Percentiles rank a stretch among this genome's conserved stretches.
Evolutionary conservation across 1,140 invertebrate species (phyloP).

Genomic region (Cydia amplana): DNA sequence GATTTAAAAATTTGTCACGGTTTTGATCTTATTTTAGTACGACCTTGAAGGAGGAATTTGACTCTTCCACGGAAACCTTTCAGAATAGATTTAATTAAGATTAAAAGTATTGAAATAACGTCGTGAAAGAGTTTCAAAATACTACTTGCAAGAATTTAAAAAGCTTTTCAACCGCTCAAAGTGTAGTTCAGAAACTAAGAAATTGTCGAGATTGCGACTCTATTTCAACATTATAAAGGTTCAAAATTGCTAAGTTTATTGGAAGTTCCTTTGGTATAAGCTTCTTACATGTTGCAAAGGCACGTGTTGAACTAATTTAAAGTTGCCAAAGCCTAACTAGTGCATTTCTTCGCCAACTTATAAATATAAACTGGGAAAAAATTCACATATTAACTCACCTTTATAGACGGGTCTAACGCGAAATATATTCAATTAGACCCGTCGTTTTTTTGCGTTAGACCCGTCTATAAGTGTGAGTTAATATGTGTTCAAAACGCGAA

Average conservation of each 20-base stretch:
- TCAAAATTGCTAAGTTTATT: not conserved
- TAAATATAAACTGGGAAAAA: not conserved
- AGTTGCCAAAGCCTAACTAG: constrained; percentile 3
- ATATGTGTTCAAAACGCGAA: too few relatives aligned
- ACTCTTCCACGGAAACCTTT: too few relatives aligned
- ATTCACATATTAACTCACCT: not conserved
- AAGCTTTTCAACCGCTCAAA: not conserved
- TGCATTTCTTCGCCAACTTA: not conserved
- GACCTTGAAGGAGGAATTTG: too few relatives aligned
- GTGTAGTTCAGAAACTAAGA: not conserved
- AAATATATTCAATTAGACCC: too few relatives aligned
- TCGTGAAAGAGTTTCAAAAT: not conserved
- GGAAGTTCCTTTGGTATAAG: not conserved
- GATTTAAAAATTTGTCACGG: too few relatives aligned
- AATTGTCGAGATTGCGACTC: not conserved
- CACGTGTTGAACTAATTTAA: constrained; percentile 1
- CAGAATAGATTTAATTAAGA: too few relatives aligned
- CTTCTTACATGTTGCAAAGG: not conserved
- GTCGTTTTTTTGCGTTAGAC: too few relatives aligned
- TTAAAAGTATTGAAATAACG: not conserved
- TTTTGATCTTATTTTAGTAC: too few relatives aligned
- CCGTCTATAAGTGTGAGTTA: too few relatives aligned
- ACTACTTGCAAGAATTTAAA: not conserved
- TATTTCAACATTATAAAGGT: not conserved
- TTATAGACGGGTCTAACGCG: too few relatives aligned